phyloP scores from a whole-genome alignment of 1,140 invertebrate genomes.

The Ganaspis sp. region DNA sequence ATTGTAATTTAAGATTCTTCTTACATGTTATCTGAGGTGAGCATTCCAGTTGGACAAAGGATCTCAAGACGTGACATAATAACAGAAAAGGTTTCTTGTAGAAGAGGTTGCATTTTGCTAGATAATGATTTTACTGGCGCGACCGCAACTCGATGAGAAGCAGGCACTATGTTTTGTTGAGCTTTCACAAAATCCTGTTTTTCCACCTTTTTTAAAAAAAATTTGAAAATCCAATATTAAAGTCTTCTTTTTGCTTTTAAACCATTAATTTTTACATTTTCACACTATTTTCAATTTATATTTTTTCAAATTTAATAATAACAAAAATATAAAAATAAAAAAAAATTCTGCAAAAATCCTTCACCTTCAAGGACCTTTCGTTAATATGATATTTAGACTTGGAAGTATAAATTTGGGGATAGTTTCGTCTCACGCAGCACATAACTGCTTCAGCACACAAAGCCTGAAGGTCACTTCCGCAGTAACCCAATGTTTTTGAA shows the following conservation, averaged over 20 bases:
- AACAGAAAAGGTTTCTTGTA: conserved; percentile 73
- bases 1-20: background rate
- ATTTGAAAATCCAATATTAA: conserved; percentile 10
- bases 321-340: too few species aligned
- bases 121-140: conserved; percentile 78
- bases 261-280: too few species aligned
- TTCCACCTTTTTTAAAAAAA: conserved; percentile 74
- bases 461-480: conserved; percentile 75
- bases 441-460: conserved; percentile 73
- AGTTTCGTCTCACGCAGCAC: conserved; percentile 70
- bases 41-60: conserved; percentile 68
- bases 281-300: too few species aligned
- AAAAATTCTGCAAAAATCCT: too few species aligned
- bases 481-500: conserved; percentile 73
- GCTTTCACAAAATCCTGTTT: conserved; percentile 83
- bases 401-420: conserved; percentile 72
- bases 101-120: conserved; percentile 77
- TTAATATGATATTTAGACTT: conserved; percentile 68
- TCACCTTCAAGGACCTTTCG: conserved; percentile 67
- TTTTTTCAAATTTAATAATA: background rate
- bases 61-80: conserved; percentile 67
- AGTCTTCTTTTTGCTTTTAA: too few species aligned
- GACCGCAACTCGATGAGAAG: conserved; percentile 79
- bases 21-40: conserved; percentile 65
- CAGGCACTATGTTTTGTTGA: conserved; percentile 82